Evolutionary conservation across 1,140 invertebrate genomes (phyloP), one percentile per base, ranked within the genome.

Genomic region (Drosophila ohnishii): DNA sequence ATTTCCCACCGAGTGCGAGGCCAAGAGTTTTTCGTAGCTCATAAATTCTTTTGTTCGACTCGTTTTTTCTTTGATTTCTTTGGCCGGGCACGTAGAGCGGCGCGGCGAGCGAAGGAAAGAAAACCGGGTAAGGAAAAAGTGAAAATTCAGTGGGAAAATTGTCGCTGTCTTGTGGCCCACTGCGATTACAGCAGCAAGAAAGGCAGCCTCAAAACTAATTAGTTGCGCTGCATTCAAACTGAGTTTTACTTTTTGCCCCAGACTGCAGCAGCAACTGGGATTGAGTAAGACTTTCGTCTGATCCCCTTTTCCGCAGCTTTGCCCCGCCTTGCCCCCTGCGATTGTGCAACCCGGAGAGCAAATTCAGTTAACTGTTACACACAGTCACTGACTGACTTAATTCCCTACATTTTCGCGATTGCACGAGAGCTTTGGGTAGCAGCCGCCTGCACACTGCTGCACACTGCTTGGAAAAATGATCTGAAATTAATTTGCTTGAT

Each of bases 351-450:
- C 14, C 51, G 51, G 34, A 59, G 61, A 78, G 74, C 63, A 87
- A 83, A 86, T 87, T 83, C 84, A 87, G 83, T 87, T 87, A 82
- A 86, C 75, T 86, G 82, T 82, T 82, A 83, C 84, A 84, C 77
- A 78, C 72, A 77, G 64, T 79, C 71, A 75, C 76, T 84, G 83
- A 71, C 80, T 87, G 83, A 88, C 84, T 88, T 87, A 87, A 87
- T 87, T 88, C 80, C 84, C 85, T 84, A 88, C 76, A 86, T 86
- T 86, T 82, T 67, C 55, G 55, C 65, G 66, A 76, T 76, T 76
- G 40, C 70, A 34, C 42, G 63, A 45, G 53, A 57, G 34, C 58
- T 56, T 61, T 42, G 51, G 35, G 35, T 45, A n/a, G 35, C 30
- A 35, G 30, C 30, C 16, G 50, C 32, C 50, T 22, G 44, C 44